Evolutionary conservation across 2,888 invertebrate genomes (phyloP).

Genomic region (Troides helena): DNA sequence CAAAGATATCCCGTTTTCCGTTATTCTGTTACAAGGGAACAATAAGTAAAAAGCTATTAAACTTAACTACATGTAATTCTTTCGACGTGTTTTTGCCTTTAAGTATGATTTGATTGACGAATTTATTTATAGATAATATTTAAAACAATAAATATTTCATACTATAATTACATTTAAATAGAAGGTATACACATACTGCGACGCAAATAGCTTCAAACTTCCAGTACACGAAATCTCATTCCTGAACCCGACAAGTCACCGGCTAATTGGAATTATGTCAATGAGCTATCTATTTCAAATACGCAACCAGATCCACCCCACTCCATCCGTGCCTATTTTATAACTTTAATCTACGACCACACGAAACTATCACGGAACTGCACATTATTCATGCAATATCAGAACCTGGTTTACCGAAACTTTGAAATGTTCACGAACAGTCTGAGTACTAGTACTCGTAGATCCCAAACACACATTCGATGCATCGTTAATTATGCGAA

Average conservation of each 20-base stretch:
- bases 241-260: neutral
- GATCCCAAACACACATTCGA: constrained; percentile 11
- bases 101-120: neutral
- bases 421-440: constrained; percentile 13
- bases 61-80: neutral
- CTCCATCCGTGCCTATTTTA: constrained; percentile 4
- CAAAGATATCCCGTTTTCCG: neutral
- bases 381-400: constrained; percentile 10
- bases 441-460: constrained; percentile 8
- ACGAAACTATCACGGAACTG: neutral
- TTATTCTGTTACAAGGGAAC: neutral
- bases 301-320: neutral
- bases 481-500: constrained; percentile 6
- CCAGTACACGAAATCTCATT: neutral
- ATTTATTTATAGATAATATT: too few species aligned
- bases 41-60: neutral
- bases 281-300: constrained; percentile 7
- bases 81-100: neutral
- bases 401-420: neutral
- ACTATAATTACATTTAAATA: too few species aligned
- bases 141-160: too few species aligned
- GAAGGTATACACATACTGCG: neutral
- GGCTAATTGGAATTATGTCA: constrained; percentile 12
- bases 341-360: constrained; percentile 5
- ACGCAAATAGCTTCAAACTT: neutral